Evolutionary conservation across 2,888 invertebrate species (phyloP).

Genomic region (Amiota minor): DNA sequence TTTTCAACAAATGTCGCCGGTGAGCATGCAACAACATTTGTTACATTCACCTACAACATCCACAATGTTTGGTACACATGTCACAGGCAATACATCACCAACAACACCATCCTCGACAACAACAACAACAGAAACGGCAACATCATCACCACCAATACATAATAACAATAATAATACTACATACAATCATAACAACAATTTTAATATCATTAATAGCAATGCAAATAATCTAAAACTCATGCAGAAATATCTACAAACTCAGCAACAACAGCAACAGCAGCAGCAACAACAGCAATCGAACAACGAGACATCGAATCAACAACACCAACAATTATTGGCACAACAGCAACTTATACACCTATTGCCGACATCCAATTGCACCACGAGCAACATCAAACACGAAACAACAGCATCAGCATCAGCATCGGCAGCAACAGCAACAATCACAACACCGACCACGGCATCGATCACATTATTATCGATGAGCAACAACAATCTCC

Average conservation of each 20-base stretch:
- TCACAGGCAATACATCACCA: slow-evolving; percentile 46
- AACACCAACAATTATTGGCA: slow-evolving; percentile 55
- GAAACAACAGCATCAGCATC: slow-evolving; percentile 41
- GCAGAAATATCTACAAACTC: slow-evolving; percentile 70
- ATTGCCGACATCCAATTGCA: slow-evolving; percentile 58
- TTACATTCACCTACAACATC: slow-evolving; percentile 55
- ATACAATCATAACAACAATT: slow-evolving; percentile 54
- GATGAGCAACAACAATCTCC: slow-evolving; percentile 53
- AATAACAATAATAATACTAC: slow-evolving; percentile 40
- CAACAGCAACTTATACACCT: slow-evolving; percentile 60
- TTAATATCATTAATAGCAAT: slow-evolving; percentile 55
- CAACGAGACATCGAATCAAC: slow-evolving; percentile 20
- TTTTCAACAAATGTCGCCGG: slow-evolving; percentile 61
- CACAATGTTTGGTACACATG: slow-evolving; percentile 43
- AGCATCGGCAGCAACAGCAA: slow-evolving; percentile 40
- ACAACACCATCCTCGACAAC: slow-evolving; percentile 36
- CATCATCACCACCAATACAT: slow-evolving; percentile 64
- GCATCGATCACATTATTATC: slow-evolving; percentile 61
- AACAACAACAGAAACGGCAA: slow-evolving; percentile 43
- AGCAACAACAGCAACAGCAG: slow-evolving; percentile 59
- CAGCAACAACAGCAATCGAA: slow-evolving; percentile 45
- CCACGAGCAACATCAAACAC: slow-evolving; percentile 42
- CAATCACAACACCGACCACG: slow-evolving; percentile 60
- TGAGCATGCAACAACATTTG: slow-evolving; percentile 61
- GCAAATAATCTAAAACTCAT: slow-evolving; percentile 66